These are phyloP conservation scores for Rhinichthys klamathensis DNA, from an alignment of 2,113 vertebrate genomes.

Conservation along the genomic window DNA sequence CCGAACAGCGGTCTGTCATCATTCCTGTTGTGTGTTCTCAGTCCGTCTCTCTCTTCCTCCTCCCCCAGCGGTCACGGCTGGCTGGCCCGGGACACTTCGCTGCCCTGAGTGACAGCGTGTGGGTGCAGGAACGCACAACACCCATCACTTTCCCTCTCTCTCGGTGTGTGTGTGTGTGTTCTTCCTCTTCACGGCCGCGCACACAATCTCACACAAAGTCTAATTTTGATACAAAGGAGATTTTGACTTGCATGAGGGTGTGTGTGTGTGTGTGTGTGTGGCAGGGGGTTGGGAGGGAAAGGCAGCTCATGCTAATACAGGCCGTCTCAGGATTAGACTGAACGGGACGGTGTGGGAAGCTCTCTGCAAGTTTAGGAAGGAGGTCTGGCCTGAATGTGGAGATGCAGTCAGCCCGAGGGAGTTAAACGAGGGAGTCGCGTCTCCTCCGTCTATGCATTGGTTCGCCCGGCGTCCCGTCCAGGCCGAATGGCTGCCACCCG, in stretches of 20 bases:
- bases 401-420: slow-evolving; percentile 26
- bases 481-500: slow-evolving; percentile 68
- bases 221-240: slow-evolving; percentile 59
- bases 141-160: slow-evolving; percentile 48
- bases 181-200: slow-evolving; percentile 5
- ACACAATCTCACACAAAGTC: slow-evolving; percentile 36
- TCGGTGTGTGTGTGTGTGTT: slow-evolving; percentile 50
- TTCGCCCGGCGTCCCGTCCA: slow-evolving; percentile 28
- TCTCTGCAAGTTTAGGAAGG: slow-evolving; percentile 52
- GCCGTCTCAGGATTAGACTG: slow-evolving; percentile 69
- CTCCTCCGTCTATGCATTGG: slow-evolving; percentile 54
- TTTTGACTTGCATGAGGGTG: slow-evolving; percentile 70
- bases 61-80: slow-evolving; percentile 58
- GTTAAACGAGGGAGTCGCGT: slow-evolving; percentile 54
- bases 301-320: slow-evolving; percentile 62
- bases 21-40: slow-evolving; percentile 13
- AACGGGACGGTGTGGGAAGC: slow-evolving; percentile 71
- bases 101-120: slow-evolving; percentile 64
- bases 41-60: neutral
- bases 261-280: slow-evolving; percentile 52
- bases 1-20: slow-evolving; percentile 18
- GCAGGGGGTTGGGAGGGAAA: slow-evolving; percentile 60
- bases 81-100: slow-evolving; percentile 64
- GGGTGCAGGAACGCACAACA: slow-evolving; percentile 56
- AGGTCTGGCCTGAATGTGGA: neutral